Percentiles rank a stretch among this genome's conserved stretches.
phyloP scores from a whole-genome alignment of 1,140 invertebrate species.

The Trypoxylus dichotomus region DNA sequence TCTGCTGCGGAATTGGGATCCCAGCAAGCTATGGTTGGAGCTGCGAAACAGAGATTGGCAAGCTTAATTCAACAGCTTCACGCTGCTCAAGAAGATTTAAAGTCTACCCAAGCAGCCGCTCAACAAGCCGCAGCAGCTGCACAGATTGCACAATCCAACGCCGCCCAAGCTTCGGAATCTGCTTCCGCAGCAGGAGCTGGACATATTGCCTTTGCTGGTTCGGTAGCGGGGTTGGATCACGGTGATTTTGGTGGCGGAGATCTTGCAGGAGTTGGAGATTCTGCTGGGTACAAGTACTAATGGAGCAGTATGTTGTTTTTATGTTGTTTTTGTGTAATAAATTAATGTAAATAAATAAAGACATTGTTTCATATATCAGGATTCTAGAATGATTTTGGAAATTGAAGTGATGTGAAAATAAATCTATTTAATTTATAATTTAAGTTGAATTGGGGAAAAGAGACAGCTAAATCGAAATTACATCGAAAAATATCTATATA shows the following conservation, averaged over 20 bases:
- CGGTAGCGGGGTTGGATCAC: neutral
- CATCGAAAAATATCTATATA: too few relatives aligned
- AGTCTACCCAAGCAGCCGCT: slow-evolving; percentile 59
- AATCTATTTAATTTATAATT: too few relatives aligned
- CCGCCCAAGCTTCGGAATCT: slow-evolving; percentile 57
- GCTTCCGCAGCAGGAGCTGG: slow-evolving; percentile 52
- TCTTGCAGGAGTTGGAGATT: neutral
- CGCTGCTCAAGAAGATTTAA: slow-evolving; percentile 58
- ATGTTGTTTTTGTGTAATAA: neutral
- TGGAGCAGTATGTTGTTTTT: neutral
- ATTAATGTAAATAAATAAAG: too few relatives aligned
- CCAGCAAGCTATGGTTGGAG: slow-evolving; percentile 62
- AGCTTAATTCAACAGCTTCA: slow-evolving; percentile 58
- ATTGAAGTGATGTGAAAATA: too few relatives aligned
- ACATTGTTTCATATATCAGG: too few relatives aligned
- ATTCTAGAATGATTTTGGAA: too few relatives aligned
- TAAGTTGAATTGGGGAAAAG: too few relatives aligned
- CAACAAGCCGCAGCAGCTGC: slow-evolving; percentile 47
- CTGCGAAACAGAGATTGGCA: slow-evolving; percentile 58
- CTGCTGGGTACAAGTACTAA: neutral
- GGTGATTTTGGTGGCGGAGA: neutral
- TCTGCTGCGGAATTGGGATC: slow-evolving; percentile 59
- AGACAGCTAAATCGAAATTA: too few relatives aligned
- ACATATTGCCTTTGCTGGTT: slow-evolving; percentile 35
- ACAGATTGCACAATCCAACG: slow-evolving; percentile 58